These are phyloP conservation scores for Lerista edwardsae DNA, from an alignment of 2,797 vertebrate genomes.

Conservation along the genomic window DNA sequence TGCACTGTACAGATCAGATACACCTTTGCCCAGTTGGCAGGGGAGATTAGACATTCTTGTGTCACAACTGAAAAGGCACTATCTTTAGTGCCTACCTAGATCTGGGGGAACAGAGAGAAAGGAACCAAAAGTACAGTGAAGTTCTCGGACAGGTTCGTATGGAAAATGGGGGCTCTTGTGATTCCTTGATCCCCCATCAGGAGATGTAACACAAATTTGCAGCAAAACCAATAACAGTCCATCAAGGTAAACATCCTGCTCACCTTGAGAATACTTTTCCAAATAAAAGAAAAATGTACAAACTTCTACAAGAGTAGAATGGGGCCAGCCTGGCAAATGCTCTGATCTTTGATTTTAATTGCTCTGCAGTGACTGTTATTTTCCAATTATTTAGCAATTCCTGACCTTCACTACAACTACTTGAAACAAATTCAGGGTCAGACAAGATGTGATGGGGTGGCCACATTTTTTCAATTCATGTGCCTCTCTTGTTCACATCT, in stretches of 20 bases:
- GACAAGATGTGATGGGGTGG: background rate
- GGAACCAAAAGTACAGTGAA: too few species aligned
- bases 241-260: background rate
- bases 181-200: background rate
- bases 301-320: background rate
- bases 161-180: too few species aligned
- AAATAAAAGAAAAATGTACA: background rate
- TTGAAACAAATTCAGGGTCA: too few species aligned
- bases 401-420: background rate
- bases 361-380: background rate
- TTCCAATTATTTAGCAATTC: constrained; percentile 32
- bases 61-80: too few species aligned
- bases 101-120: too few species aligned
- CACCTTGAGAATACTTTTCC: background rate
- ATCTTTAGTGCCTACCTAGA: too few species aligned
- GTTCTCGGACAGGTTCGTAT: too few species aligned
- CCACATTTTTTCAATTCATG: background rate
- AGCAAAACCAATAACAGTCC: background rate
- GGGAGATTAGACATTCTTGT: too few species aligned
- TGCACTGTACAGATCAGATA: too few species aligned
- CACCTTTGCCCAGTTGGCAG: too few species aligned
- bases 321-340: background rate
- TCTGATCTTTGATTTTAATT: background rate
- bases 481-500: background rate
- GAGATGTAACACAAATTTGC: background rate